These are phyloP conservation scores for Tyrophagus putrescentiae DNA, from an alignment of 1,140 invertebrate species.

Conservation along the genomic window DNA sequence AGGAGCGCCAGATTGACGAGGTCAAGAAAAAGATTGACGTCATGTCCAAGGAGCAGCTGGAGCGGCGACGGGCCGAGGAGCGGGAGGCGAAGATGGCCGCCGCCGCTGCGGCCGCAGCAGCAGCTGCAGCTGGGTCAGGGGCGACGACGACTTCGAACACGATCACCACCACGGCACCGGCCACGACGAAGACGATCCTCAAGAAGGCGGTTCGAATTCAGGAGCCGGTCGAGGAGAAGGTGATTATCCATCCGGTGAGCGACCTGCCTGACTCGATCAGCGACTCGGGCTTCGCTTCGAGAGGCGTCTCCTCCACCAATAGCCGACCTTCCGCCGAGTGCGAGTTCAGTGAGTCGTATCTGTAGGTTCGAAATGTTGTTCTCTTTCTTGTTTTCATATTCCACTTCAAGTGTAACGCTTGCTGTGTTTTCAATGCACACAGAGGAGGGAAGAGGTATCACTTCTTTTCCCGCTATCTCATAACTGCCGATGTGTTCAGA, in stretches of 20 bases:
- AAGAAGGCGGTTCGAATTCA: constrained; percentile 23
- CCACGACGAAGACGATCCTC: not conserved
- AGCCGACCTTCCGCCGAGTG: constrained; percentile 47
- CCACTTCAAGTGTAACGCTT: no score
- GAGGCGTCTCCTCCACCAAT: constrained; percentile 42
- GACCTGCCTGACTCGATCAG: constrained; percentile 24
- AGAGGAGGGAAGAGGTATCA: no score
- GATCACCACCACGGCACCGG: not conserved
- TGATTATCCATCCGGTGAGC: not conserved
- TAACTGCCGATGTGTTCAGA: no score
- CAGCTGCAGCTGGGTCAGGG: no score
- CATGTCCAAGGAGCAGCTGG: constrained; percentile 20
- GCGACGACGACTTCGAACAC: no score
- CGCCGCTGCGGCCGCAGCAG: no score
- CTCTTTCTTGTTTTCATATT: not conserved
- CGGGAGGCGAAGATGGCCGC: not conserved
- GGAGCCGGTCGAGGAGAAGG: constrained; percentile 19
- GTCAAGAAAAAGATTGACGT: constrained; percentile 23
- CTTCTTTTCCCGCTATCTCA: no score
- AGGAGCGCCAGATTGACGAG: constrained; percentile 28
- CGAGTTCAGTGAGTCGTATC: constrained; percentile 72
- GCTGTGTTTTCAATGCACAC: no score
- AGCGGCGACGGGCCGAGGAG: constrained; percentile 1
- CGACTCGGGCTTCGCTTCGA: constrained; percentile 28
- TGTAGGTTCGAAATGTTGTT: constrained; percentile 39